Evolutionary conservation across 2,113 vertebrate species (phyloP), one percentile per base, ranked within the genome.

Genomic region (Alexandromys fortis): DNA sequence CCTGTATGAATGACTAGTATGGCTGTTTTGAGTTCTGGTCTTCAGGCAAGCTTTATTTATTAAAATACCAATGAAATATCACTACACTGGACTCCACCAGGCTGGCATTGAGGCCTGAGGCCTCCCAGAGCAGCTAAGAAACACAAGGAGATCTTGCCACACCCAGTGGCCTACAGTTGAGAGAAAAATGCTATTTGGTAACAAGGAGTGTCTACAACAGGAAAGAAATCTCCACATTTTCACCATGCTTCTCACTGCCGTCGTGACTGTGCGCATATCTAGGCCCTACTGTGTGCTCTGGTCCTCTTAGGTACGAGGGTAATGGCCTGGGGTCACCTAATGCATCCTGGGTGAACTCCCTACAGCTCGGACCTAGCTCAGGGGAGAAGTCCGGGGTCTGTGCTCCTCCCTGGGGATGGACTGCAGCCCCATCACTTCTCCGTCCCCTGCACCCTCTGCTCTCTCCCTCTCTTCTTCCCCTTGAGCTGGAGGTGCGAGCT

Each of bases 201-300:
- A 30, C 49, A 52, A 17, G 16, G 68, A 47, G 70, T 33, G 2
- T 14, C 47, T 72, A 24, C 21, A 24, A 3, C 47, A 72, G 68
- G 38, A 67, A 47, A 38, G 33, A 72, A 10, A 55, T 38, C 2
- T 55, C 49, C 21, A 11, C 6, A 3, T 17, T 38, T 87, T 52
- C 49, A 8, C 5, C 33, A 17, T 72, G 65, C 67, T n/a, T 87
- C 33, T 33, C 9, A 3, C 78, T 38, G 5, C 16, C 19, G 0
- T 10, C 24, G 3, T 28, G 4, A 6, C 0, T 8, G 21, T 0
- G 0, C 0, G 5, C 35, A 17, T 10, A 4, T 2, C 47, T 55
- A 3, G 21, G 35, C 55, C 93, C 70, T 10, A 7, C 49, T 7
- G 9, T 12, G 22, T 45, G 22, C 30, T 11, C 28, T 12, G 65